A percentile compares a stretch with the other conserved stretches of the same genome.
Evolutionary conservation across 2,113 vertebrate genomes (phyloP).

Genomic region (Cryptotis parvus): DNA sequence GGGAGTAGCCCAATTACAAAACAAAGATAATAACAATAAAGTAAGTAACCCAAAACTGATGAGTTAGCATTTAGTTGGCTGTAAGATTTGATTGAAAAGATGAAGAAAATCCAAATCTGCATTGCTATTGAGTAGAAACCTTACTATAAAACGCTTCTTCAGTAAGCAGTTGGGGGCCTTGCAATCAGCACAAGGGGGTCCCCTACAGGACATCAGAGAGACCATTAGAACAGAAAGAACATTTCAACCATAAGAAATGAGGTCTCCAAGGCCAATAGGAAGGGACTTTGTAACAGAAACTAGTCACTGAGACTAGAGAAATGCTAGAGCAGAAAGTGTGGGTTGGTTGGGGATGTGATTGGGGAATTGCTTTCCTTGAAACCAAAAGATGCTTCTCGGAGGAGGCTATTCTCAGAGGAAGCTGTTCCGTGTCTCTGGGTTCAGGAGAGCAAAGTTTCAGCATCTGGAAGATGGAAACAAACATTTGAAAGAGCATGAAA

Average conservation of each 20-base stretch:
- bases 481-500: background rate
- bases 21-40: background rate
- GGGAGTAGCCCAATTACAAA: no score
- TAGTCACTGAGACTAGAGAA: background rate
- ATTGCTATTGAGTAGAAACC: background rate
- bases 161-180: background rate
- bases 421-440: background rate
- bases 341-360: background rate
- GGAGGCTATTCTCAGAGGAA: background rate
- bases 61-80: background rate
- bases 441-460: fast-evolving
- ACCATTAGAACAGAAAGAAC: background rate
- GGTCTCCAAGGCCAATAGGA: background rate
- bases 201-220: background rate
- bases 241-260: background rate
- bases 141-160: background rate
- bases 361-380: background rate
- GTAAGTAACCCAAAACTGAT: background rate
- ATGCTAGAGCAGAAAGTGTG: background rate
- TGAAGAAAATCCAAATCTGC: background rate
- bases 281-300: background rate
- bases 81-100: background rate
- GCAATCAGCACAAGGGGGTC: no score
- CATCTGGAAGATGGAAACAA: background rate
- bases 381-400: background rate